phyloP scores from a whole-genome alignment of 1,140 invertebrate genomes.

The Eumeta japonica region DNA sequence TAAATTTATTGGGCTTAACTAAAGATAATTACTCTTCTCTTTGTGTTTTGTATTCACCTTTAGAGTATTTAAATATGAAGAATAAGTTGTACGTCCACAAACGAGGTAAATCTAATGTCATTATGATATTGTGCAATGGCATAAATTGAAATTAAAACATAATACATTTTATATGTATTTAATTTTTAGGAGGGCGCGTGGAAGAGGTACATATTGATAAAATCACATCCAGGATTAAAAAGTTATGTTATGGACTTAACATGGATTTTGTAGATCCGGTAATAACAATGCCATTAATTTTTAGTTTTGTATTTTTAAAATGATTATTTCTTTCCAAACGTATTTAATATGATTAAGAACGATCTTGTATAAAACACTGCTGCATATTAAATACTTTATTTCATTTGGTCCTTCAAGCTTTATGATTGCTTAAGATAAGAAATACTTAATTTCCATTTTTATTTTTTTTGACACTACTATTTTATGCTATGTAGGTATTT shows the following conservation, averaged over 20 bases:
- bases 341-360: constrained; percentile 17
- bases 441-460: too few species aligned
- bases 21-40: too few species aligned
- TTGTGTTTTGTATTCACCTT: too few species aligned
- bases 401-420: too few species aligned
- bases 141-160: background rate
- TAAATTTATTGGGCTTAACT: too few species aligned
- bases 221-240: constrained; percentile 93
- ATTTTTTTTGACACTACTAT: too few species aligned
- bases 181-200: constrained; percentile 70
- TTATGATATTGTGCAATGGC: background rate
- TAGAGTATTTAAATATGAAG: constrained; percentile 44
- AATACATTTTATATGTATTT: constrained; percentile 5
- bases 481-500: too few species aligned
- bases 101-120: constrained; percentile 24
- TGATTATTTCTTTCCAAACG: too few species aligned
- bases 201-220: constrained; percentile 97
- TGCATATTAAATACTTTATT: constrained; percentile 5
- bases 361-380: constrained; percentile 4
- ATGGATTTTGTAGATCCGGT: constrained; percentile 96
- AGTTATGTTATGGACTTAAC: constrained; percentile 93
- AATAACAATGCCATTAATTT: too few species aligned
- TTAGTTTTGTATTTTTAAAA: constrained; percentile 1
- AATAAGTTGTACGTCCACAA: constrained; percentile 36
- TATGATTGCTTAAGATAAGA: too few species aligned